Percentiles rank a stretch among this genome's conserved stretches.
Conservation (phyloP, 2,888 invertebrate species). For the Perithous albicinctus region DNA sequence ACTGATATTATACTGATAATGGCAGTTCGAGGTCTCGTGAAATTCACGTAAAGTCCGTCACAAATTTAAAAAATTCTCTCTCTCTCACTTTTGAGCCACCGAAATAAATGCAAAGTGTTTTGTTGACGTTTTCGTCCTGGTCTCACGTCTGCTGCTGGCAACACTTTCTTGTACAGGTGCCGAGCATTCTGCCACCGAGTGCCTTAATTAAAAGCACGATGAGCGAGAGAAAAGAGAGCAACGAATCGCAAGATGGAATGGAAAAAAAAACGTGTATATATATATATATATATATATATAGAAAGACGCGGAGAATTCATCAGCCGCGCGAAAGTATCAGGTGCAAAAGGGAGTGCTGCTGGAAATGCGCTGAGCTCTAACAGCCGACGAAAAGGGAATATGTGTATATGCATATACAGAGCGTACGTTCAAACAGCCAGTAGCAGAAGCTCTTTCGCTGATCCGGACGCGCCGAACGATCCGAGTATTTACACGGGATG, state of each 20-base stretch:
- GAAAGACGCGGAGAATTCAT: conserved; percentile 77
- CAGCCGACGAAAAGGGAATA: conserved; percentile 60
- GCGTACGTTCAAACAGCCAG: conserved; percentile 24
- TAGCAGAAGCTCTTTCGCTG: conserved; percentile 56
- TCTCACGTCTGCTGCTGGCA: neutral
- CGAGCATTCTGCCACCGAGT: conserved; percentile 57
- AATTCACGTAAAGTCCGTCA: conserved; percentile 35
- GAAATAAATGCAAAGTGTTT: conserved; percentile 39
- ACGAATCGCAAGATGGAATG: conserved; percentile 67
- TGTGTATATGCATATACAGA: conserved; percentile 19
- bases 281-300: too few relatives aligned
- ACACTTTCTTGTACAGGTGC: conserved; percentile 54
- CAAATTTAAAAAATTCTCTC: conserved; percentile 22
- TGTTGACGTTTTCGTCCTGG: neutral
- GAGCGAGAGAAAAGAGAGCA: conserved; percentile 44
- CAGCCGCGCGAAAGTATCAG: conserved; percentile 80
- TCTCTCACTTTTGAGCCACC: too few relatives aligned
- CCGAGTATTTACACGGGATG: conserved; percentile 81
- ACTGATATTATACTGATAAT: neutral
- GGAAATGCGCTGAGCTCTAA: neutral
- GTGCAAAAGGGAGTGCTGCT: conserved; percentile 76
- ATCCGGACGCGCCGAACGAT: conserved; percentile 38
- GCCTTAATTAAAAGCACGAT: conserved; percentile 63
- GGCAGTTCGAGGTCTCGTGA: conserved; percentile 11
- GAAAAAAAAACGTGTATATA: conserved; percentile 13